Evolutionary conservation across 2,797 vertebrate species (phyloP).

Genomic region (Propithecus perrieri): DNA sequence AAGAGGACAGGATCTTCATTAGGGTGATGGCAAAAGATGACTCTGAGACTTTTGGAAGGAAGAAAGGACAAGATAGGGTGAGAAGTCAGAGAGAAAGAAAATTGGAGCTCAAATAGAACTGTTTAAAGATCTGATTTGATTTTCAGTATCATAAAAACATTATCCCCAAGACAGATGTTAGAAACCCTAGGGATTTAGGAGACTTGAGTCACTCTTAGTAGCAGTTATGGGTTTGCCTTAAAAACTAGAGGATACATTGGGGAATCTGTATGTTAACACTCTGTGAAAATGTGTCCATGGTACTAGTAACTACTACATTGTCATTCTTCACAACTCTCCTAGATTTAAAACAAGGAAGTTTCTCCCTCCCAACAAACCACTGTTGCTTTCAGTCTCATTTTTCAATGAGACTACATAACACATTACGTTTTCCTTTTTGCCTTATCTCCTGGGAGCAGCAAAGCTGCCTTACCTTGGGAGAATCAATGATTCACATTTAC

Average conservation of each 20-base stretch:
- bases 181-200: background rate
- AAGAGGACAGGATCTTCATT: background rate
- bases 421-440: background rate
- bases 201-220: background rate
- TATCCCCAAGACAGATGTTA: background rate
- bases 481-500: background rate
- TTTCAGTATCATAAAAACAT: background rate
- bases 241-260: background rate
- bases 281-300: background rate
- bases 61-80: background rate
- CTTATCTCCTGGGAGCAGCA: background rate
- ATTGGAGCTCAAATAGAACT: background rate
- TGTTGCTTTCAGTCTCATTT: background rate
- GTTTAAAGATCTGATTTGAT: conserved; percentile 19
- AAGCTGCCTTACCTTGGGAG: background rate
- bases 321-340: background rate
- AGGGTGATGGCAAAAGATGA: background rate
- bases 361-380: background rate
- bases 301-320: background rate
- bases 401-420: background rate
- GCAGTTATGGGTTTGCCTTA: background rate
- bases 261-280: background rate
- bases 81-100: background rate
- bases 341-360: conserved; percentile 37
- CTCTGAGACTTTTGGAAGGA: background rate